These are phyloP conservation scores for Scaptomyza polygonia DNA, from an alignment of 2,888 invertebrate genomes.

Conservation along the genomic window DNA sequence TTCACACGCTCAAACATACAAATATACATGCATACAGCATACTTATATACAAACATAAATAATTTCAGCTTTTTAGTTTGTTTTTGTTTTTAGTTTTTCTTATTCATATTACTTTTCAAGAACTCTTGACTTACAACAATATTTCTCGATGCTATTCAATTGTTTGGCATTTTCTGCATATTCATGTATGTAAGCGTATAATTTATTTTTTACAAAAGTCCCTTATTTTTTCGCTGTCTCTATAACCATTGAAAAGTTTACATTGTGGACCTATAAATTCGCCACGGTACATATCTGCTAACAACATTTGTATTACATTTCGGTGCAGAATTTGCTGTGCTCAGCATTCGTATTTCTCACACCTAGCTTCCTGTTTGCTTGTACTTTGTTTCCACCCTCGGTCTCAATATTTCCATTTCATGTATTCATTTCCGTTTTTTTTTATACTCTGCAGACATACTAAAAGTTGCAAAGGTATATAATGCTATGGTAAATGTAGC, in stretches of 20 bases:
- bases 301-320: conserved; percentile 55
- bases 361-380: conserved; percentile 1
- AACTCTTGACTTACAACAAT: background rate
- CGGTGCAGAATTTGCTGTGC: conserved; percentile 33
- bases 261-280: conserved; percentile 39
- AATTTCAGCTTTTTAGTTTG: too few relatives aligned
- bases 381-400: conserved; percentile 42
- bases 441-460: conserved; percentile 20
- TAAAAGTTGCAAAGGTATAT: background rate
- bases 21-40: too few relatives aligned
- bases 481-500: too few relatives aligned
- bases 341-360: conserved; percentile 36
- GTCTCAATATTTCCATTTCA: conserved; percentile 34
- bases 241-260: conserved; percentile 29
- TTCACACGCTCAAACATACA: too few relatives aligned
- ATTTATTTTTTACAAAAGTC: background rate
- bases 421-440: conserved; percentile 12
- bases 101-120: too few relatives aligned
- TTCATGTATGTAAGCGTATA: background rate
- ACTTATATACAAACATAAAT: too few relatives aligned
- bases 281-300: conserved; percentile 42
- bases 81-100: too few relatives aligned
- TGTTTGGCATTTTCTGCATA: background rate
- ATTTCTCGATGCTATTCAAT: background rate
- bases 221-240: background rate